These are phyloP conservation scores for Alligator sinensis DNA, from an alignment of 2,113 vertebrate species.

Conservation along the genomic window DNA sequence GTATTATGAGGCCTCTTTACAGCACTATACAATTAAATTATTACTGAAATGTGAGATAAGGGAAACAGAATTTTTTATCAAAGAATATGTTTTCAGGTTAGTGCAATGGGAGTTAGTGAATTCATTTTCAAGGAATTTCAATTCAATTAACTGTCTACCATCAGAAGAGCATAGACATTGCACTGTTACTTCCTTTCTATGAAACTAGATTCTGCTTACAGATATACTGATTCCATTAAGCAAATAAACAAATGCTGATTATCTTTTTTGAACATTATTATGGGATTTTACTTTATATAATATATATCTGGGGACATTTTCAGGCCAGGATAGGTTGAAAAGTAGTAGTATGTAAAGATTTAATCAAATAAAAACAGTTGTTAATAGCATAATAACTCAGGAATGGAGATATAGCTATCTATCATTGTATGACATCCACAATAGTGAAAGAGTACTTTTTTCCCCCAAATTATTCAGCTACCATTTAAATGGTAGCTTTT, in stretches of 20 bases:
- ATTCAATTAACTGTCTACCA: background rate
- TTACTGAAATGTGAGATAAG: background rate
- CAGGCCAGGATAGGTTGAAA: background rate
- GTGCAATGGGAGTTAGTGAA: background rate
- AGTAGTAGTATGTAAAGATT: background rate
- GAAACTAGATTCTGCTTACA: background rate
- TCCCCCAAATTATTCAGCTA: background rate
- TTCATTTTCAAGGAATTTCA: background rate
- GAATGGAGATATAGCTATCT: background rate
- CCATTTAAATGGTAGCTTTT: background rate
- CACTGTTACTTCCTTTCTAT: background rate
- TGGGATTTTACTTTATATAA: background rate
- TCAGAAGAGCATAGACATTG: background rate
- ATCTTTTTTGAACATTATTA: background rate
- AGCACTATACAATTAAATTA: background rate
- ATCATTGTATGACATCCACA: background rate
- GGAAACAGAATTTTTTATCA: background rate
- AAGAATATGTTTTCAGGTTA: background rate
- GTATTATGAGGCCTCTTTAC: background rate
- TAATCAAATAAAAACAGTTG: background rate
- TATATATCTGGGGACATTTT: background rate
- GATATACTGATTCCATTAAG: background rate
- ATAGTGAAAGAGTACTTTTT: background rate
- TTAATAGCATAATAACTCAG: background rate
- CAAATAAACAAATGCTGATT: background rate